Base-by-base conservation (phyloP, 2,888 invertebrate genomes). In the Apamea epomidion region DNA sequence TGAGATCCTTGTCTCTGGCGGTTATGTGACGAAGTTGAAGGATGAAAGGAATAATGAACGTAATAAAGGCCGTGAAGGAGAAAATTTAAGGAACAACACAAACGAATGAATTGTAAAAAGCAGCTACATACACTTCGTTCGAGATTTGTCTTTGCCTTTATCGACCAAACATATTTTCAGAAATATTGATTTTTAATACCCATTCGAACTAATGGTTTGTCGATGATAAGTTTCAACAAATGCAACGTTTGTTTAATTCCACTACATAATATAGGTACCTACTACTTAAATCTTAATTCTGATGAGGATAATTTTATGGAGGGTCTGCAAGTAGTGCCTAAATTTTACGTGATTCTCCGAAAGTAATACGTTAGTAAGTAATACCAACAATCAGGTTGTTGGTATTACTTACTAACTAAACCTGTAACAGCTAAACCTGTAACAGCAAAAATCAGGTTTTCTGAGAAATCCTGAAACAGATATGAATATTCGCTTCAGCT, bases 1-100 rank as follows among this genome's bases (percentile, higher is more conserved):
- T 81, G 79, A 84, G 68, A 75, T 77, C 74, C 68, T 81, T 74
- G 87, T 76, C 67, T 73, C 12, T 77, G 37, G 48, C 32, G 54
- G 74, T 78, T 65, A 54, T 62, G 65, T 73, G 37, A 51, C 14
- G 25, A 45, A 79, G 74, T 79, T 84, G 74, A 83, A 73, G 29
- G 45, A 6, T 71, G 37, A 42, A 65, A 67, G 32, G 18, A 70
- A 48, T 51, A 54, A 75, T 73, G 2, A 64, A 65, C 16, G 25
- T 58, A 29, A 2, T 25, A 54, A 60, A 18, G 7, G 29, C 4
- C 2, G 25, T 21, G 14, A 58, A 37, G n/a, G 2, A 25, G 16
- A 42, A 62, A 51, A 73, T 60, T 1, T n/a, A 42, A 45, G 3
- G 0, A 54, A 25, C 14, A 74, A 74, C 7, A 68, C 21, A 60